Evolutionary conservation across 2,113 vertebrate genomes (phyloP).

Genomic region (Neotoma lepida): DNA sequence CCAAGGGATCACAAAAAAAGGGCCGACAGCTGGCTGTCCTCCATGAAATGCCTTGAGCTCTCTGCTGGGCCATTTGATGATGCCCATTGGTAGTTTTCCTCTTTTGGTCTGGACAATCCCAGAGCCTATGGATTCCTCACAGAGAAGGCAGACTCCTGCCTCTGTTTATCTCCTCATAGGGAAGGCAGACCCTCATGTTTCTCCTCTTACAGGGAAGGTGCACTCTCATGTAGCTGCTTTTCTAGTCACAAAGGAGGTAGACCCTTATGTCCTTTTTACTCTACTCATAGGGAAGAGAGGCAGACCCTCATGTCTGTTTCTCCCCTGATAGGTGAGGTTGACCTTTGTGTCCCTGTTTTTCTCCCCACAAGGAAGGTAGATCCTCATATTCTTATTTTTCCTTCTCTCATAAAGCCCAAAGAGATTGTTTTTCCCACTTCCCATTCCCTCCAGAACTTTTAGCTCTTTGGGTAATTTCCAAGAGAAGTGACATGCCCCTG

Average conservation of each 20-base stretch:
- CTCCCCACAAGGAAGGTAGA: not conserved
- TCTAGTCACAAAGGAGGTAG: not conserved
- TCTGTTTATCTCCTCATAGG: not conserved
- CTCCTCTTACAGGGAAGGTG: not conserved
- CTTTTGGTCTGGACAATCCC: not conserved
- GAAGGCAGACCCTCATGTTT: not conserved
- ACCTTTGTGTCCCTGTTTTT: not conserved
- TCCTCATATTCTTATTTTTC: not conserved
- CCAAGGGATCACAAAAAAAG: rapidly evolving
- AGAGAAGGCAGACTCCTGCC: not conserved
- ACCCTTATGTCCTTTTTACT: not conserved
- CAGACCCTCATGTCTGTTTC: not conserved
- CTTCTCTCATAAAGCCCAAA: not conserved
- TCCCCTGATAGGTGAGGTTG: not conserved
- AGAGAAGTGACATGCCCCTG: not conserved
- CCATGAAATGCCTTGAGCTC: not conserved
- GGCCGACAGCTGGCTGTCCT: not conserved
- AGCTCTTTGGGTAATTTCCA: not conserved
- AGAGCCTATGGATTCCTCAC: not conserved
- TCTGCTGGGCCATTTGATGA: not conserved
- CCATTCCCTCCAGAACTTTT: not conserved
- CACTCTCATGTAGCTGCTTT: not conserved
- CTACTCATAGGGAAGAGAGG: not conserved
- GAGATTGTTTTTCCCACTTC: not conserved
- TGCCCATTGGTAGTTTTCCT: not conserved